Conservation (phyloP, 2,113 vertebrate genomes). For the Hemiprocne comata region DNA sequence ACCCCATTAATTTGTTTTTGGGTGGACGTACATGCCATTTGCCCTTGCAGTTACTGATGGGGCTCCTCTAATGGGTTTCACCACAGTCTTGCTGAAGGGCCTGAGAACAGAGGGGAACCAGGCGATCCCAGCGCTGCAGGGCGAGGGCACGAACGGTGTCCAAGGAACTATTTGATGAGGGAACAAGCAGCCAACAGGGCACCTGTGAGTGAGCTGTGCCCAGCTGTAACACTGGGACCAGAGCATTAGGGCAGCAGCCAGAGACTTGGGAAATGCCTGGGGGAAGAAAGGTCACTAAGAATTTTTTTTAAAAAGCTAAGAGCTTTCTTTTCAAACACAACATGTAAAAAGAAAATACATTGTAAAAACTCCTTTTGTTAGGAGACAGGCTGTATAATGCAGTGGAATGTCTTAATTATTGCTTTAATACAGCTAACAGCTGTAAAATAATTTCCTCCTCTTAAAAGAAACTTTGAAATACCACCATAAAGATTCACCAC, state of each 20-base stretch:
- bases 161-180: not conserved
- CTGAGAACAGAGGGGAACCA: not conserved
- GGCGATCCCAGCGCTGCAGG: not conserved
- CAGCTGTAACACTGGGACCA: fast-evolving
- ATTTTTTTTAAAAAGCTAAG: not conserved
- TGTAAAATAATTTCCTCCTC: not conserved
- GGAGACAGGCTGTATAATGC: not conserved
- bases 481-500: not conserved
- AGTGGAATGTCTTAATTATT: not conserved
- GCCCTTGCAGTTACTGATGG: not conserved
- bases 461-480: not conserved
- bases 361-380: fast-evolving
- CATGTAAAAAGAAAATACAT: not conserved
- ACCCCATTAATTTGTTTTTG: not conserved
- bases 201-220: not conserved
- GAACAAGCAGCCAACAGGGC: not conserved
- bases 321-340: not conserved
- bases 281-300: not conserved
- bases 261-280: not conserved
- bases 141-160: fast-evolving
- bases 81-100: not conserved
- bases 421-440: not conserved
- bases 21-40: not conserved
- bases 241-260: not conserved
- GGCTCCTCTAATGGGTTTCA: not conserved